A percentile compares a stretch with the other conserved stretches of the same genome.
Conservation (phyloP, 2,888 invertebrate genomes). For the Pilophorus perplexus region DNA sequence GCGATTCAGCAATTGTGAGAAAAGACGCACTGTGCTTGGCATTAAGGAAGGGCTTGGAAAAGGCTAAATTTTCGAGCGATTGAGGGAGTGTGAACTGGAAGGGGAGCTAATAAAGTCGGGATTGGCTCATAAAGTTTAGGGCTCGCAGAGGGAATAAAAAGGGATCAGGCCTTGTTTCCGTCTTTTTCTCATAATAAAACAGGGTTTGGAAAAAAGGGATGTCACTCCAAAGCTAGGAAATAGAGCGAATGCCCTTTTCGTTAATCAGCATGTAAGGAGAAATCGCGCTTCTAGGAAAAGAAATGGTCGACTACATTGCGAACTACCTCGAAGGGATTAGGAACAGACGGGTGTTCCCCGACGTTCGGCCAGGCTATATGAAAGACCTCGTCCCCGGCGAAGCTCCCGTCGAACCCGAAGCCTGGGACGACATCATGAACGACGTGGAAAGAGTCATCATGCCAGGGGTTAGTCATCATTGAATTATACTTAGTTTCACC, state of each 20-base stretch:
- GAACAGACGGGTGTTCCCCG: constrained; percentile 85
- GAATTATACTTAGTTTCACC: not conserved
- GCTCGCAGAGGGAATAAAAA: constrained; percentile 5
- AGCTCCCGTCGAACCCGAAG: constrained; percentile 83
- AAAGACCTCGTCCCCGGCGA: constrained; percentile 77
- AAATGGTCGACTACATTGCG: constrained; percentile 97
- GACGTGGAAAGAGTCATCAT: constrained; percentile 93
- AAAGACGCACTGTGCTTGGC: not conserved
- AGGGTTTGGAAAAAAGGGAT: too few species aligned
- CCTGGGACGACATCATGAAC: constrained; percentile 85
- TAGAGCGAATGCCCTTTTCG: too few species aligned
- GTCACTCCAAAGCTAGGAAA: too few species aligned
- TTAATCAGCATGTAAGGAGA: too few species aligned
- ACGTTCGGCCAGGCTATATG: constrained; percentile 92
- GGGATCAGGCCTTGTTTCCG: constrained; percentile 1
- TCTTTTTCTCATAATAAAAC: constrained; percentile 6
- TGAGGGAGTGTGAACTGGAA: constrained; percentile 3
- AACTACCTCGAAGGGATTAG: constrained; percentile 92
- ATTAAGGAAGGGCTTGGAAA: not conserved
- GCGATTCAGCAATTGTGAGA: too few species aligned
- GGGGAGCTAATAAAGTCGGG: constrained; percentile 20
- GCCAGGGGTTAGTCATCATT: constrained; percentile 88
- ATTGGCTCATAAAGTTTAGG: constrained; percentile 19
- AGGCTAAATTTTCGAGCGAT: constrained; percentile 1
- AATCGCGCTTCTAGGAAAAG: constrained; percentile 92